phyloP scores from a whole-genome alignment of 2,797 vertebrate genomes.

The Hyperoplus immaculatus region DNA sequence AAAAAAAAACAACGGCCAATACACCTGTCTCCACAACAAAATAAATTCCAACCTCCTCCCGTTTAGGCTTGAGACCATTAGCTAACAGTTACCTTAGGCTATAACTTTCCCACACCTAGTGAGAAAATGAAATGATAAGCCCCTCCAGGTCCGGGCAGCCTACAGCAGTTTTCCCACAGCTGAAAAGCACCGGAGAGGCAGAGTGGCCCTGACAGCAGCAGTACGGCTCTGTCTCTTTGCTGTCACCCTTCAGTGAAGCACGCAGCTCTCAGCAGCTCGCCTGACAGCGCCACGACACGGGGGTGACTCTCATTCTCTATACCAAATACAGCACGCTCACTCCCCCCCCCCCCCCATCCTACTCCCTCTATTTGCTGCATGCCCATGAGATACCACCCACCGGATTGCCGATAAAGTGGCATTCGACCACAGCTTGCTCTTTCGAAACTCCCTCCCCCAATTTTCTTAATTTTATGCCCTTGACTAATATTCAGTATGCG shows the following conservation, averaged over 20 bases:
- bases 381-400: slow-evolving; percentile 60
- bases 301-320: slow-evolving; percentile 70
- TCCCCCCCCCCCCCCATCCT: background rate
- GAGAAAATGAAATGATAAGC: slow-evolving; percentile 45
- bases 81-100: slow-evolving; percentile 29
- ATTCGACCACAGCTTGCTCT: slow-evolving; percentile 25
- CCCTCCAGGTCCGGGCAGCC: slow-evolving; percentile 50
- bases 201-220: slow-evolving; percentile 75
- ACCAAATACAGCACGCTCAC: slow-evolving; percentile 60
- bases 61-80: slow-evolving; percentile 26
- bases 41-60: slow-evolving; percentile 45
- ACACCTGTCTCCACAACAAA: slow-evolving; percentile 60
- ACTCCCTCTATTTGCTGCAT: slow-evolving; percentile 29
- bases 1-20: slow-evolving; percentile 36
- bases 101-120: slow-evolving; percentile 30
- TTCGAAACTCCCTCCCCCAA: slow-evolving; percentile 12
- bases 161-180: slow-evolving; percentile 50
- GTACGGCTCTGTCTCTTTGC: slow-evolving; percentile 71
- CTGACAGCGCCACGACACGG: slow-evolving; percentile 70
- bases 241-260: slow-evolving; percentile 80
- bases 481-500: slow-evolving; percentile 34
- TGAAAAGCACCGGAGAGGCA: slow-evolving; percentile 48
- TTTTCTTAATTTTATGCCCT: slow-evolving; percentile 18
- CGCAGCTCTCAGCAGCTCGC: slow-evolving; percentile 62
- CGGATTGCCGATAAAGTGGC: slow-evolving; percentile 42